Evolutionary conservation across 64 coral and sea anemone species (phyloP), one percentile per base, ranked within the genome.

Genomic region (Trachythela sp.): DNA sequence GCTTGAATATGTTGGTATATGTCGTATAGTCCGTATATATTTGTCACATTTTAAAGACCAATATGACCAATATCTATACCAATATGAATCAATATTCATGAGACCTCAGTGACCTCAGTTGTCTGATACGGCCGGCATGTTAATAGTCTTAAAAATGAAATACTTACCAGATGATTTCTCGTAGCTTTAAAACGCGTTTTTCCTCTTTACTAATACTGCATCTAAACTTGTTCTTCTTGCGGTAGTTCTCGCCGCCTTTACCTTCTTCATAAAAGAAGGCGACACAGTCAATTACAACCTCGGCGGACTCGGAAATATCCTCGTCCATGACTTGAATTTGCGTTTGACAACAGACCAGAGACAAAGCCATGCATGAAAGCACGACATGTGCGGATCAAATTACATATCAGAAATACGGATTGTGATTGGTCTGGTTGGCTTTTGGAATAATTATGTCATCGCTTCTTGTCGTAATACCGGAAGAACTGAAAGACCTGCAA

Each of bases 181-280:
- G 14, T n/a, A 59, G 24, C 15, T 59, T 59, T 17, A 14, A 59
- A 59, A 59, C 54, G 6, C 54, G 14, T 59, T 15, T 59, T n/a
- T 59, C 54, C 15, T 59, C 6, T 2, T 2, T 2, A 2, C 18
- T 59, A 2, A 59, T n/a, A 22, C 54, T 15, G 54, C 54, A 22
- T 59, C 54, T 59, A 22, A 59, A 59, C 54, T 59, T 59, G 18
- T 59, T 59, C 18, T 59, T 59, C 54, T 59, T 59, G 54, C 54
- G 54, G 54, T 59, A 59, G 24, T 59, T 59, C 14, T 59, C 54
- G 18, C 54, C 54, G 24, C 54, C 54, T 59, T 59, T 59, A 2
- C 54, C 54, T n/a, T 59, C 54, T n/a, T 59, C 54, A 59, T 59
- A 59, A n/a, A 59, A 59, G 54, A 59, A 59, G 54, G 54, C 54